Percentiles rank a stretch among this genome's conserved stretches.
These are phyloP conservation scores for Furcifer pardalis DNA, from an alignment of 2,797 vertebrate species.

Conservation along the genomic window DNA sequence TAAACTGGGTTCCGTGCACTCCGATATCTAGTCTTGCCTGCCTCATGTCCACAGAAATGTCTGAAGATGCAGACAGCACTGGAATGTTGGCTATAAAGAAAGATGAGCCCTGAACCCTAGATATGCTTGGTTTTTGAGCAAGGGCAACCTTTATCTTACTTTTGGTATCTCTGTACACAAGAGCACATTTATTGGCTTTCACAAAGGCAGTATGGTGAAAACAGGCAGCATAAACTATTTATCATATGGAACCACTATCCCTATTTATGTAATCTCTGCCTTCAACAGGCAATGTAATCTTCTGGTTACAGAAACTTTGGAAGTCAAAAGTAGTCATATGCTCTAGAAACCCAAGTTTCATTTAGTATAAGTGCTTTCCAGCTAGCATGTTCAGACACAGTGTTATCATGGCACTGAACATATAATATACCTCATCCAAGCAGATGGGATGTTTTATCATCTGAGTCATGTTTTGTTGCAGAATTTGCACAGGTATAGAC, in stretches of 20 bases:
- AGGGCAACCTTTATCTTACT: too few relatives aligned
- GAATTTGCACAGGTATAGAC: too few relatives aligned
- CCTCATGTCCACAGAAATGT: too few relatives aligned
- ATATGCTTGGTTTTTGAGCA: too few relatives aligned
- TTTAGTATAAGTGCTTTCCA: not conserved
- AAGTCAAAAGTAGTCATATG: not conserved
- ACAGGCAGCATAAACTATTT: not conserved
- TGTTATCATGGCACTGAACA: not conserved
- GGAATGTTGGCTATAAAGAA: too few relatives aligned
- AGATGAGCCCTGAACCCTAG: too few relatives aligned
- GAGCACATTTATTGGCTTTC: not conserved
- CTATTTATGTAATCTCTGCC: not conserved
- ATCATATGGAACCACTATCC: too few relatives aligned
- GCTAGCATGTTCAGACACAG: not conserved
- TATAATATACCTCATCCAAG: not conserved
- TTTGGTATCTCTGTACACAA: conserved; percentile 11
- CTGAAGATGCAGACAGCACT: too few relatives aligned
- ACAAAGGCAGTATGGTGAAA: not conserved
- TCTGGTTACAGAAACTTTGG: not conserved
- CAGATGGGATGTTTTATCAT: too few relatives aligned
- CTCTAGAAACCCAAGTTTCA: not conserved
- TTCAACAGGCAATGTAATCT: not conserved
- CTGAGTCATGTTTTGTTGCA: too few relatives aligned
- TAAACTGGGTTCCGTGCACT: too few relatives aligned
- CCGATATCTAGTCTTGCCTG: too few relatives aligned